Evolutionary conservation across 92 coral and sea anemone genomes (phyloP).

Genomic region (Epizoanthus fatuus): DNA sequence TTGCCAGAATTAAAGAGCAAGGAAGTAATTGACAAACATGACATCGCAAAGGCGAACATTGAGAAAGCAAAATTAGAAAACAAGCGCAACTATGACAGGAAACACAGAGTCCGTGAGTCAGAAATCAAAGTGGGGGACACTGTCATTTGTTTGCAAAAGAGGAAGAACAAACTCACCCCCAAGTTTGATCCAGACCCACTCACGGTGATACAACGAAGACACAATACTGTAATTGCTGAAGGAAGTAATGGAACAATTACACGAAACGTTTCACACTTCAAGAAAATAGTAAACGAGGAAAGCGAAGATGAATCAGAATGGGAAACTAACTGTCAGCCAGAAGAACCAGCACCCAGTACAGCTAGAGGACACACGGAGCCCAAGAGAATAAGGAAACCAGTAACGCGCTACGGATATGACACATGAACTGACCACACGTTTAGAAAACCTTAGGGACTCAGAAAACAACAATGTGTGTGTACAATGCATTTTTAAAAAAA

Average conservation of each 20-base stretch:
- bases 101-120: conserved; percentile 40
- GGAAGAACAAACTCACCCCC: conserved; percentile 51
- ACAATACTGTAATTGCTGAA: conserved; percentile 40
- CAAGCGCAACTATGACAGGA: conserved; percentile 39
- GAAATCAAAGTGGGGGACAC: conserved; percentile 45
- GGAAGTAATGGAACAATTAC: conserved; percentile 34
- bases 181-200: conserved; percentile 48
- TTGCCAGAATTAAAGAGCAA: conserved; percentile 38
- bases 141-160: conserved; percentile 45
- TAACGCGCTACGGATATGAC: no score
- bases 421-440: no score
- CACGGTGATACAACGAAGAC: conserved; percentile 36
- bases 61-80: conserved; percentile 36
- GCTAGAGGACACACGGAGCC: no score
- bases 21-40: conserved; percentile 48
- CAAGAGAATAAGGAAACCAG: no score
- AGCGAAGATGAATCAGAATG: conserved; percentile 16
- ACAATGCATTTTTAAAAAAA: no score
- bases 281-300: conserved; percentile 9
- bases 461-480: no score
- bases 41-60: conserved; percentile 32
- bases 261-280: conserved; percentile 24
- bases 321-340: no score
- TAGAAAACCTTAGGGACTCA: no score
- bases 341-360: no score